These are phyloP conservation scores for Diabrotica balteata DNA, from an alignment of 2,888 invertebrate species.

Conservation along the genomic window DNA sequence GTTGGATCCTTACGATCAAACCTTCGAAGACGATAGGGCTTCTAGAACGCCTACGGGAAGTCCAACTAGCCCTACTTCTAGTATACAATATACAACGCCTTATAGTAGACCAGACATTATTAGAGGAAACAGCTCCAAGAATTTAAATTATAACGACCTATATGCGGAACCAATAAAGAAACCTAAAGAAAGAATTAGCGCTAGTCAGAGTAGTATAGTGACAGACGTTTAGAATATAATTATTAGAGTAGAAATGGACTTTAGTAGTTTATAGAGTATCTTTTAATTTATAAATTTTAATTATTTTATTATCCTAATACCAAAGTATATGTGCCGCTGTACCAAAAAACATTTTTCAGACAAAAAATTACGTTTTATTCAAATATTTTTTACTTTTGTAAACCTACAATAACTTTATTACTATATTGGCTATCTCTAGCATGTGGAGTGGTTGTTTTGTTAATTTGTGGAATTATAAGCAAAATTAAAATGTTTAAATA, in stretches of 20 bases:
- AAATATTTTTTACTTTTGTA: no score
- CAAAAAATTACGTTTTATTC: no score
- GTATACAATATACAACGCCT: conserved; percentile 26
- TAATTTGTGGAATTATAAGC: no score
- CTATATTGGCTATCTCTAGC: conserved; percentile 37
- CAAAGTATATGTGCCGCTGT: no score
- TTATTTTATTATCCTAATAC: no score
- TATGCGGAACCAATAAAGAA: conserved; percentile 46
- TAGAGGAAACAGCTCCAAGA: conserved; percentile 29
- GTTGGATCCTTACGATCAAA: conserved; percentile 68
- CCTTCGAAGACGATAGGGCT: conserved; percentile 22
- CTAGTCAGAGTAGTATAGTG: conserved; percentile 54
- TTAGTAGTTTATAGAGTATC: no score
- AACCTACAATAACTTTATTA: no score
- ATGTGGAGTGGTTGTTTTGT: conserved; percentile 43
- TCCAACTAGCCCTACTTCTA: conserved; percentile 40
- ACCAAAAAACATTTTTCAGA: no score
- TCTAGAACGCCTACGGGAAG: conserved; percentile 21
- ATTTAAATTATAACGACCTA: conserved; percentile 43
- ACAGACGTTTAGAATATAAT: conserved; percentile 49
- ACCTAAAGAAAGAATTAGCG: conserved; percentile 44
- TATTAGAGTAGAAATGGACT: no score
- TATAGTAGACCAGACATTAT: conserved; percentile 45
- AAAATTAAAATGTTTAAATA: conserved; percentile 13
- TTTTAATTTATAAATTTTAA: no score